Evolutionary conservation across 2,888 invertebrate species (phyloP), one percentile per base, ranked within the genome.

Genomic region (Falcaria lacertinaria): DNA sequence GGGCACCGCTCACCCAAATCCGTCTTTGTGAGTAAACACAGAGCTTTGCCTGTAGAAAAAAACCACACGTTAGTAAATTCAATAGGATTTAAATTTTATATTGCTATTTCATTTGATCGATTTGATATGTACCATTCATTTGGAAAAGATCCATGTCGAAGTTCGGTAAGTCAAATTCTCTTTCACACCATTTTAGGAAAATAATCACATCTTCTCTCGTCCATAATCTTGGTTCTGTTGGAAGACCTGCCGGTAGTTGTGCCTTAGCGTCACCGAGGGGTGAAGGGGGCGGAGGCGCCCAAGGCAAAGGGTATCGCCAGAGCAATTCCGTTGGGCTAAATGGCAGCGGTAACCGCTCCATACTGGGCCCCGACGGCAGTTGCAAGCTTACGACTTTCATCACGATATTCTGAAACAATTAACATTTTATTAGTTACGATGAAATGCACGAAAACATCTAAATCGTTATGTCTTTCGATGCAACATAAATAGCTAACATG

Each of bases 101-200:
- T 1, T 8, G 3, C n/a, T 4, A 22, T 6, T 5, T 19, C n/a
- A 14, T 6, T 6, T 4, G 19, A 22, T 37, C 1, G 7, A 28
- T 28, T 7, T 3, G 28, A 28, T 52, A 67, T 80, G 90, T 87
- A 91, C 97, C 98, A 80, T 98, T 98, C 97, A 98, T 97, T 89
- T 96, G 96, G 80, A 98, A 98, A 85, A 96, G 93, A 72, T 97
- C 97, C 92, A 96, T 94, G 74, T 97, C 97, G 74, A 98, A 95
- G 62, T 95, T 94, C 41, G 97, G 97, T 57, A 97, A 89, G 80
- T 97, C 97, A 77, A 97, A 97, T 85, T 97, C 97, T 55, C 96
- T 91, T 81, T 97, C 97, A 57, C 97, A 96, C 94, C 97, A 97
- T 71, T 95, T 93, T 39, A 98, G 88, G 81, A 97, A 98, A 42